These are phyloP conservation scores for Halichoeres trimaculatus DNA, from an alignment of 2,113 vertebrate species.

Conservation along the genomic window DNA sequence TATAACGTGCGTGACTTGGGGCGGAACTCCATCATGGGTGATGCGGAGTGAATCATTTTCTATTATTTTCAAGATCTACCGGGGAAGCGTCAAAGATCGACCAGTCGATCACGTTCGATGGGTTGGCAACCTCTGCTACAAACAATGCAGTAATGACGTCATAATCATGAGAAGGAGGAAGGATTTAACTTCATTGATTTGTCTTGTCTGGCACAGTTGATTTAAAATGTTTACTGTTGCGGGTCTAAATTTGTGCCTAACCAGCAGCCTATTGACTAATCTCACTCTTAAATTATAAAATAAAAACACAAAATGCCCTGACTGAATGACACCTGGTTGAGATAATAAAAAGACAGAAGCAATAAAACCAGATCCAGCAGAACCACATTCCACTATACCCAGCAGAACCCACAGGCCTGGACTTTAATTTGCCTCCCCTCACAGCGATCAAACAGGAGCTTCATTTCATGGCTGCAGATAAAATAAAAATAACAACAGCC, in stretches of 20 bases:
- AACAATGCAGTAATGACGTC: no score
- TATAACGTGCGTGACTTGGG: no score
- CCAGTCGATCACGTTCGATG: no score
- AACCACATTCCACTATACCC: slow-evolving; percentile 10
- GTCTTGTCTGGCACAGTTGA: background rate
- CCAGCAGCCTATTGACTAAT: background rate
- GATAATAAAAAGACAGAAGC: slow-evolving; percentile 49
- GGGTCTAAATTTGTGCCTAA: background rate
- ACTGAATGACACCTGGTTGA: slow-evolving; percentile 18
- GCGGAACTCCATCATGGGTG: no score
- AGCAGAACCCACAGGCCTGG: slow-evolving; percentile 28
- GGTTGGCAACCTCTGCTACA: no score
- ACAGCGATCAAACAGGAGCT: slow-evolving; percentile 53
- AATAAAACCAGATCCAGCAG: slow-evolving; percentile 45
- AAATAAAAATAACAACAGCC: slow-evolving; percentile 54
- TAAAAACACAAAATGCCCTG: slow-evolving; percentile 5
- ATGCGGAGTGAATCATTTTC: no score
- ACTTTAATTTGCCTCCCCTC: slow-evolving; percentile 52
- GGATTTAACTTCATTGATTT: background rate
- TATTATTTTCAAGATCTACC: no score
- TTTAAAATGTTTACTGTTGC: background rate
- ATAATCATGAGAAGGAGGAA: no score
- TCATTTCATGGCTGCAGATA: slow-evolving; percentile 51
- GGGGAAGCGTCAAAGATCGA: no score
- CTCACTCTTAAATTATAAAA: background rate